Base-by-base conservation (phyloP, 2,888 invertebrate genomes). In the Bugula neritina region DNA sequence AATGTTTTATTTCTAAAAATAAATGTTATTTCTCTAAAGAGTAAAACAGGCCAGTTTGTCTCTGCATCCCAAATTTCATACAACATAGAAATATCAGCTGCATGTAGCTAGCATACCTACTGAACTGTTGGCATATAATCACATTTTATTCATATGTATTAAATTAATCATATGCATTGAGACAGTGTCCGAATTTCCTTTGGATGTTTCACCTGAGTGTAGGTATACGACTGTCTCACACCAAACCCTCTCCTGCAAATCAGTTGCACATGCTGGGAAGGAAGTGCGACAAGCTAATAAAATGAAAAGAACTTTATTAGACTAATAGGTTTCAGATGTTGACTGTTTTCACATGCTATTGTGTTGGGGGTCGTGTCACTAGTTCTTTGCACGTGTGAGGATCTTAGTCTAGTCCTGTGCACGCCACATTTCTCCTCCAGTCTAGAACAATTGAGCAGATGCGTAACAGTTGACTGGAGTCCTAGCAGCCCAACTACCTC, bases 301-400 rank as follows among this genome's bases (percentile, higher is more conserved):
- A 63, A 63, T 63, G 63, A 31, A 43, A 43, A 43, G 63, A 63
- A 63, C 34, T 63, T 27, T 63, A 21, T 63, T 63, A 55, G 17
- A 43, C 63, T 63, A 63, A 63, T 63, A 27, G 31, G 5, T 25
- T 27, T 63, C 63, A 63, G 63, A 31, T 63, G 63, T 13, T 43
- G 5, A 17, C 43, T 43, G 10, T 43, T 43, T 17, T 43, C n/a
- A n/a, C n/a, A 43, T 43, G 43, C 5, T 17, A 43, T 5, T 43
- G 43, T 43, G 43, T n/a, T n/a, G n/a, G n/a, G n/a, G n/a, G n/a
- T n/a, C n/a, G n/a, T n/a, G n/a, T n/a, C n/a, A n/a, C n/a, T n/a
- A n/a, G n/a, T n/a, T n/a, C n/a, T n/a, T n/a, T n/a, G n/a, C n/a
- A n/a, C n/a, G n/a, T n/a, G n/a, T n/a, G n/a, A 43, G 43, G 43